phyloP scores from a whole-genome alignment of 2,888 invertebrate species.

The Cheilosia urbana region DNA sequence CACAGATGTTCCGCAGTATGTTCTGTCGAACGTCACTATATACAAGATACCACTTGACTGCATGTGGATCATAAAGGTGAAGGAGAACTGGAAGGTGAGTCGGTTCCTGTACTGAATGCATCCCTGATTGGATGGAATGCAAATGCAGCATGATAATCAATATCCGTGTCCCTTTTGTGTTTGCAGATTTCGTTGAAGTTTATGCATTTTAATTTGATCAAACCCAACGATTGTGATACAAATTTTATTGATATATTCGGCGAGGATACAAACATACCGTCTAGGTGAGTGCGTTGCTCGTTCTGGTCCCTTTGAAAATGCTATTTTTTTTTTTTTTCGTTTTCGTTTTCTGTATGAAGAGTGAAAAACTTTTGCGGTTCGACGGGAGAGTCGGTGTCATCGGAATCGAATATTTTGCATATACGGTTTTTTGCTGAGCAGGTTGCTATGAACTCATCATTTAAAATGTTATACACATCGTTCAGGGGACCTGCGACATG shows the following conservation, averaged over 20 bases:
- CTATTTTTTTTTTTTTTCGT: background rate
- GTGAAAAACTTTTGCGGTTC: constrained; percentile 93
- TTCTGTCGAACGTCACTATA: constrained; percentile 84
- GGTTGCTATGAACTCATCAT: constrained; percentile 86
- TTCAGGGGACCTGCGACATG: constrained; percentile 85
- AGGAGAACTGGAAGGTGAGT: constrained; percentile 87
- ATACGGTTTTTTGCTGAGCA: constrained; percentile 89
- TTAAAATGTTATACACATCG: constrained; percentile 90
- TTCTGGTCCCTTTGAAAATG: background rate
- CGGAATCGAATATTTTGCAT: constrained; percentile 88
- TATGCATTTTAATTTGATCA: constrained; percentile 87
- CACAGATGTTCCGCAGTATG: constrained; percentile 85
- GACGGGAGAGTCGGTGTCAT: constrained; percentile 90
- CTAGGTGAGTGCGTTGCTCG: constrained; percentile 82
- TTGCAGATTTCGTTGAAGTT: constrained; percentile 89
- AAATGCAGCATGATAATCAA: background rate
- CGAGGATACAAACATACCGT: constrained; percentile 86
- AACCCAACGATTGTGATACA: constrained; percentile 90
- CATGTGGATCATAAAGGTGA: constrained; percentile 89
- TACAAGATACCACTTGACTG: constrained; percentile 88
- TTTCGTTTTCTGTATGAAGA: constrained; percentile 79
- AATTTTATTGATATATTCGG: constrained; percentile 91
- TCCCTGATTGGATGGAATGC: constrained; percentile 1
- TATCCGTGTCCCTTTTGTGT: background rate
- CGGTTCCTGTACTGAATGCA: background rate